phyloP scores from a whole-genome alignment of 1,140 invertebrate species.

The Limonius californicus region DNA sequence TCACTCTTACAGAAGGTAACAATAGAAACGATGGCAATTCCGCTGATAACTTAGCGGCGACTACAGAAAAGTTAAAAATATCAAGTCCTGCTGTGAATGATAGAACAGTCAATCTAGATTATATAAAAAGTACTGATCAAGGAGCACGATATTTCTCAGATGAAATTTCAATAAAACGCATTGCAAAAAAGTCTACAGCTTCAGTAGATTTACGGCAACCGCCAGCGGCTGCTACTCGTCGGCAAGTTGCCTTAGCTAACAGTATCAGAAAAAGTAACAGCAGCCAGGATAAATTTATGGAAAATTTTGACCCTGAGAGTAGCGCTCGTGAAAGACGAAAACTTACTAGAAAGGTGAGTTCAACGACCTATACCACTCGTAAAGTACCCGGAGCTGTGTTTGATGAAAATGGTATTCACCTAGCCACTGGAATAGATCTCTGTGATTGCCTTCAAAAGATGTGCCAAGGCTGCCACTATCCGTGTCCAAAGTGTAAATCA shows the following conservation, averaged over 20 bases:
- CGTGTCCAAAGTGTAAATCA: conserved; percentile 65
- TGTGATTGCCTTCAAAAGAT: conserved; percentile 71
- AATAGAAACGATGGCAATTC: no score
- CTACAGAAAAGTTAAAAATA: no score
- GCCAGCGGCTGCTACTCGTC: background rate
- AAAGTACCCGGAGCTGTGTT: conserved; percentile 37
- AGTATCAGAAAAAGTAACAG: background rate
- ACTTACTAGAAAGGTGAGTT: conserved; percentile 37
- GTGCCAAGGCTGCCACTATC: conserved; percentile 77
- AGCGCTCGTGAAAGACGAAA: conserved; percentile 41
- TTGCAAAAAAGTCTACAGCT: conserved; percentile 4
- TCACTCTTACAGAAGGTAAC: no score
- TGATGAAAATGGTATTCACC: conserved; percentile 41
- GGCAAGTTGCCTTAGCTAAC: background rate
- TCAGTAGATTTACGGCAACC: background rate
- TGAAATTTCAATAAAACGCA: background rate
- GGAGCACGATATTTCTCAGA: no score
- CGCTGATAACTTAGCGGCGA: no score
- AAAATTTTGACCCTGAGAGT: conserved; percentile 43
- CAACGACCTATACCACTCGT: conserved; percentile 14
- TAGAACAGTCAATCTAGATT: no score
- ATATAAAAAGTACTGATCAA: no score
- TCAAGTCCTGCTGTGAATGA: no score
- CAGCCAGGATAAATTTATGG: conserved; percentile 33
- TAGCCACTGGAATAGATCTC: conserved; percentile 59